phyloP scores from a whole-genome alignment of 2,113 vertebrate genomes.

The Haemorhous mexicanus region DNA sequence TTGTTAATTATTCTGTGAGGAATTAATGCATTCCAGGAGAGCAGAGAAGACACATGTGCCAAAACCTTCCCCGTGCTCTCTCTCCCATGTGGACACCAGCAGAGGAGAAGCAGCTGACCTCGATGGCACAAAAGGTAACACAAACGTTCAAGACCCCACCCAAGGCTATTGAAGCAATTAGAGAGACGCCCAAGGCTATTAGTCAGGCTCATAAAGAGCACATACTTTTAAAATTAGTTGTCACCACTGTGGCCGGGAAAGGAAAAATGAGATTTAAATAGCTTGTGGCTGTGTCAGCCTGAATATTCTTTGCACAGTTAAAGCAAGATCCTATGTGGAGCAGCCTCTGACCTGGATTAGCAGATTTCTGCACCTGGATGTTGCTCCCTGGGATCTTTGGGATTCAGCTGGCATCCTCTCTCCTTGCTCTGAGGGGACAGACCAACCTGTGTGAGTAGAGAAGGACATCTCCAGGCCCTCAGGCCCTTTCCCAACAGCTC shows the following conservation, averaged over 20 bases:
- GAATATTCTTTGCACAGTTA: neutral
- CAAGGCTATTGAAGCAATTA: neutral
- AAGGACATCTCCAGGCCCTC: neutral
- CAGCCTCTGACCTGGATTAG: neutral
- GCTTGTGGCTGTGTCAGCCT: neutral
- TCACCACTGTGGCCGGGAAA: neutral
- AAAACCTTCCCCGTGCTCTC: neutral
- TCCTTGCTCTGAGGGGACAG: neutral
- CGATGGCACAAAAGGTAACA: neutral
- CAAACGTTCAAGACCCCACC: neutral
- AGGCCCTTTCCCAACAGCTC: neutral
- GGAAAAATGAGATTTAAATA: neutral
- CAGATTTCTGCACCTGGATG: neutral
- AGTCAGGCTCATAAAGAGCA: neutral
- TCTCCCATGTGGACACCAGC: neutral
- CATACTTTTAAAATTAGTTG: slow-evolving; percentile 22
- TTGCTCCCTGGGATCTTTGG: neutral
- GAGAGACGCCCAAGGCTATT: neutral
- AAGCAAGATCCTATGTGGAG: neutral
- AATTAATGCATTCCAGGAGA: neutral
- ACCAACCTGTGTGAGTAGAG: neutral
- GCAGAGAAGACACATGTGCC: fast-evolving
- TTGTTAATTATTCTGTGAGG: neutral
- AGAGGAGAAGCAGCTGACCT: neutral
- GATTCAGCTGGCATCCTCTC: neutral